Evolutionary conservation across 2,888 invertebrate genomes (phyloP), one percentile per base, ranked within the genome.

Genomic region (Girardia tigrina): DNA sequence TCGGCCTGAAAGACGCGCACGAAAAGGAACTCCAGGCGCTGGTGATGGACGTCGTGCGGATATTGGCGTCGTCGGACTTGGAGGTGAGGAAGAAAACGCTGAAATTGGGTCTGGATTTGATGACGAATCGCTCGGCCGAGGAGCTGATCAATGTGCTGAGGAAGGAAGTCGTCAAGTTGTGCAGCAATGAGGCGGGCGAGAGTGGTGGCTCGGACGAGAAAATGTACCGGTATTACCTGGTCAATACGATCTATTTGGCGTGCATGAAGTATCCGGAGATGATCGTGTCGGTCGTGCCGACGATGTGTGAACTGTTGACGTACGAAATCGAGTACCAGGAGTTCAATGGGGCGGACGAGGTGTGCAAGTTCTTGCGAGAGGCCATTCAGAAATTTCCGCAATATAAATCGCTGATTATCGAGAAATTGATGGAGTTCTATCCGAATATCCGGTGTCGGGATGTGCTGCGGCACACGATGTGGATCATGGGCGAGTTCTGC

Each of bases 401-500:
- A 78, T 86, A 97, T 20, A 87, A 90, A 77, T 88, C 89, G 0
- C 86, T 90, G 0, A 91, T 98, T 78, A 90, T 94, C 77, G 79
- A 79, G 79, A 85, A 85, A 85, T 86, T 91, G 0, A 82, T 91
- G 77, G 91, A 95, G 84, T 88, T 90, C 0, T 91, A 95, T 81
- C 88, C 90, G 0, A 88, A 89, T 77, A 92, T 98, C 80, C 90
- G 90, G 80, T 90, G 76, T 73, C 36, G 69, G 76, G 83, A 83
- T 79, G 90, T 94, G 28, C 91, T 93, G 80, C 89, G 95, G 77
- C 90, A 93, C 0, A 92, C 95, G 0, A 86, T 98, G 75, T 99
- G 98, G 98, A 91, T 99, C 81, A 87, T 95, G 77, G 97, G 97
- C 2, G 95, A 98, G 85, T 99, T 94, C 84, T 91, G 94, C 0